Evolutionary conservation across 2,888 invertebrate species (phyloP).

Genomic region (Drosophila siamana): DNA sequence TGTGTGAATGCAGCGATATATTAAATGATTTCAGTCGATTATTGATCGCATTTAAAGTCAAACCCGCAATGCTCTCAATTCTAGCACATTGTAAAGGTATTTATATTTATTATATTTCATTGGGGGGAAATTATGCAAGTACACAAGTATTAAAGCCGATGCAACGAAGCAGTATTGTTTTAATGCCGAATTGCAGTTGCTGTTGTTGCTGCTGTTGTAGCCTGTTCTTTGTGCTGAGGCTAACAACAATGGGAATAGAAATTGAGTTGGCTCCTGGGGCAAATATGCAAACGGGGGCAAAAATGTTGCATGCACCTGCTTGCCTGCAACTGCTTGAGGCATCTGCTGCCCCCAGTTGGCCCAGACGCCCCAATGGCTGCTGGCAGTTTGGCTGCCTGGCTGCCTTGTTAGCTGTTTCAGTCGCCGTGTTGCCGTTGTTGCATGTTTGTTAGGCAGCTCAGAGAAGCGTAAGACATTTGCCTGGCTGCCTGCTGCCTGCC

Average conservation of each 20-base stretch:
- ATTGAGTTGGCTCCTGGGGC: constrained; percentile 25
- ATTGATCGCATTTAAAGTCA: too few species aligned
- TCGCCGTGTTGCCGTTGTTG: constrained; percentile 42
- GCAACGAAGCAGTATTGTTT: constrained; percentile 19
- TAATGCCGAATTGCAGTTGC: constrained; percentile 20
- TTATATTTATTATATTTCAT: neutral
- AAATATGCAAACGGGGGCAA: constrained; percentile 60
- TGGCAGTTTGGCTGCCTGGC: constrained; percentile 13
- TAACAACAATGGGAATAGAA: constrained; percentile 36
- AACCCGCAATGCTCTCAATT: too few species aligned
- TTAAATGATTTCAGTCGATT: too few species aligned
- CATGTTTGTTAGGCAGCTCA: constrained; percentile 74
- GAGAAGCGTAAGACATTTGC: constrained; percentile 74
- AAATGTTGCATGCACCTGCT: constrained; percentile 46
- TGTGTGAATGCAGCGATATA: too few species aligned
- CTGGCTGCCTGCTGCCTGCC: constrained; percentile 38
- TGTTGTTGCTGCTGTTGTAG: neutral
- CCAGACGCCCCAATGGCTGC: constrained; percentile 5
- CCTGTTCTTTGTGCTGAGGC: constrained; percentile 16
- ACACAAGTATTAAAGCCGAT: constrained; percentile 3
- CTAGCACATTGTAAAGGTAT: too few species aligned
- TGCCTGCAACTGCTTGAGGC: constrained; percentile 36
- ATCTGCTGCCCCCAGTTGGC: constrained; percentile 18
- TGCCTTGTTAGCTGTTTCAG: constrained; percentile 72
- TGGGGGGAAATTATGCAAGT: constrained; percentile 2